Base-by-base conservation (phyloP, 2,888 invertebrate species). In the Thyatira batis region DNA sequence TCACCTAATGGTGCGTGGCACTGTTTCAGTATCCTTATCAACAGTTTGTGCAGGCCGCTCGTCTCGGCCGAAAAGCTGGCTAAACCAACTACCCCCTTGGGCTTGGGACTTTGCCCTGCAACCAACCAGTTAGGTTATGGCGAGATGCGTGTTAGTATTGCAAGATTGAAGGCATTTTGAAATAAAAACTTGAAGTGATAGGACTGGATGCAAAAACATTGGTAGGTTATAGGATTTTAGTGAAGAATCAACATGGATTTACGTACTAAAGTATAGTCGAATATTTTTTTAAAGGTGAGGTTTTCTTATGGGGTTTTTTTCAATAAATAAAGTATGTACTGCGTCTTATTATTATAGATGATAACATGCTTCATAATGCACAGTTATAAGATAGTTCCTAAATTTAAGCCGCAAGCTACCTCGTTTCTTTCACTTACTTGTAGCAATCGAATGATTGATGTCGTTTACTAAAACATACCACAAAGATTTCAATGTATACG, bases 61-160 rank as follows among this genome's bases (percentile, higher is more conserved):
- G 58, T 67, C 73, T 61, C 82, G 74, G 75, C 92, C 92, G 87
- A 95, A 93, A 80, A 94, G 93, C 82, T 93, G 92, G 89, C 93
- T 91, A 82, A 95, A 93, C 94, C 94, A 94, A 90, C 88, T 84
- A 80, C 89, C 87, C 82, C 84, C 84, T 69, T 80, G 77, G 65
- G 87, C 78, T 79, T 84, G 82, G 81, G 89, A 82, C 83, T 84
- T 89, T 80, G 85, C 82, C 84, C 91, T 92, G 91, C 73, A 92
- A 92, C 84, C 88, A 88, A 88, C 39, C 75, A 71, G 80, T 82
- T 80, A 68, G 65, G 73, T 81, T 79, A 79, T 66, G 71, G 72
- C 74, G 61, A 49, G 63, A 62, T 49, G 55, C 30, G 53, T 61
- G 60, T 67, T 68, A 70, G 68, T 58, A 57, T 51, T 51, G 30